Evolutionary conservation across 1,140 invertebrate species (phyloP), one percentile per base, ranked within the genome.

Genomic region (Halictus rubicundus): DNA sequence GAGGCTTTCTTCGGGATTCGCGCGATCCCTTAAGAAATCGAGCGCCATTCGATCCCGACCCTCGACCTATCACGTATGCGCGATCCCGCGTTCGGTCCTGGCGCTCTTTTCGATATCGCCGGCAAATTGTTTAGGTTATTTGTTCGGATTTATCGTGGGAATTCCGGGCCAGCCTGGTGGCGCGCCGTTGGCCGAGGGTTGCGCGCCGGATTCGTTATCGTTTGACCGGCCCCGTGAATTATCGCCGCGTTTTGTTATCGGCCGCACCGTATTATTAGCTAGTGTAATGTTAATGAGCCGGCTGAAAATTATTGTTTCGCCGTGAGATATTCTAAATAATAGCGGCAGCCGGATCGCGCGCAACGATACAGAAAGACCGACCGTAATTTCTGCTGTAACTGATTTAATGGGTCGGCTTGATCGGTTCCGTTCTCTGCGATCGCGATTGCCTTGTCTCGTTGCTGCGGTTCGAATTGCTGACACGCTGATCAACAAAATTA

Each of bases 81-180:
- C 87, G 82, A 79, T 78, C 71, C 76, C 74, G 78, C 72, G 49
- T 37, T 49, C 77, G 82, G 66, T 77, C 78, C 80, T 52, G 82
- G 76, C 86, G 83, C 88, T 89, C 65, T 78, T 86, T 82, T 32
- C 79, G 21, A 82, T 85, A 91, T 88, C 83, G 87, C 49, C 84
- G 88, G 84, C 89, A 90, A 91, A 89, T 90, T 91, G 89, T 90
- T 90, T 88, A 89, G 89, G 85, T 90, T 89, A 90, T 90, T 89
- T 83, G 78, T 88, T 81, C 69, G 81, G 87, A 90, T 89, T 91
- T 88, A 84, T 88, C 81, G 68, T 75, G 84, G 72, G 81, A 84
- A 77, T 86, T 46, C 21, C 39, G 42, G 69, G 65, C 68, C 21
- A 21, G 25, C 32, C 14, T 46, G 21, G 25, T 12, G 60, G 21